Evolutionary conservation across 2,888 invertebrate species (phyloP).

Genomic region (Pristionchus arcanus): DNA sequence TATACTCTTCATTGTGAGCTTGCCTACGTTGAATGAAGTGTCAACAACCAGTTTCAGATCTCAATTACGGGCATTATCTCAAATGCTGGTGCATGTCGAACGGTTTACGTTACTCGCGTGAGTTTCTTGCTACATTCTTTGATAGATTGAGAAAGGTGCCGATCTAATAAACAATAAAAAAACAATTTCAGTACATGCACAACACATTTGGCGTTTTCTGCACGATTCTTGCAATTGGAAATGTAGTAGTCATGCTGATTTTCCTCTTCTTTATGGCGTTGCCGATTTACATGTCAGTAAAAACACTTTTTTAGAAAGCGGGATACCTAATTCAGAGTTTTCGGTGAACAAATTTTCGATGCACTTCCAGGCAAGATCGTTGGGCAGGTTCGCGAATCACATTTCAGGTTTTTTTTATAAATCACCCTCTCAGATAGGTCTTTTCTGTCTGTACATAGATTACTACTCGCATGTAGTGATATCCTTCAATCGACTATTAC

Average conservation of each 20-base stretch:
- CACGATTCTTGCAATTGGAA: not conserved
- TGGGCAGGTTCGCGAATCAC: conserved; percentile 14
- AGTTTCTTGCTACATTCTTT: not conserved
- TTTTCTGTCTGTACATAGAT: not conserved
- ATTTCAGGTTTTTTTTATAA: too few species aligned
- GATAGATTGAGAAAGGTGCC: not conserved
- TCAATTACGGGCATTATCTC: not conserved
- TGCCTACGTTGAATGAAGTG: not conserved
- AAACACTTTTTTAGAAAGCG: too few species aligned
- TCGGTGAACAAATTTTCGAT: not conserved
- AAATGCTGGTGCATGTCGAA: not conserved
- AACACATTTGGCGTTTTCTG: not conserved
- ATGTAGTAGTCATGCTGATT: not conserved
- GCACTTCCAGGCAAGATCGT: not conserved
- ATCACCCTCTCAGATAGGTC: not conserved
- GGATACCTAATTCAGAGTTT: not conserved
- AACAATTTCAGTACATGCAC: conserved; percentile 42
- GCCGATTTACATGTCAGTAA: not conserved
- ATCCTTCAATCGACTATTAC: not conserved
- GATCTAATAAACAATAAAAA: too few species aligned
- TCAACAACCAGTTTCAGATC: not conserved
- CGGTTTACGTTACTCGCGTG: not conserved
- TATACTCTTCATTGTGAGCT: not conserved
- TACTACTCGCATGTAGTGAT: conserved; percentile 5
- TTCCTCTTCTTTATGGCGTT: not conserved